Evolutionary conservation across 1,140 invertebrate species (phyloP).

Genomic region (Gonioctena quinquepunctata): DNA sequence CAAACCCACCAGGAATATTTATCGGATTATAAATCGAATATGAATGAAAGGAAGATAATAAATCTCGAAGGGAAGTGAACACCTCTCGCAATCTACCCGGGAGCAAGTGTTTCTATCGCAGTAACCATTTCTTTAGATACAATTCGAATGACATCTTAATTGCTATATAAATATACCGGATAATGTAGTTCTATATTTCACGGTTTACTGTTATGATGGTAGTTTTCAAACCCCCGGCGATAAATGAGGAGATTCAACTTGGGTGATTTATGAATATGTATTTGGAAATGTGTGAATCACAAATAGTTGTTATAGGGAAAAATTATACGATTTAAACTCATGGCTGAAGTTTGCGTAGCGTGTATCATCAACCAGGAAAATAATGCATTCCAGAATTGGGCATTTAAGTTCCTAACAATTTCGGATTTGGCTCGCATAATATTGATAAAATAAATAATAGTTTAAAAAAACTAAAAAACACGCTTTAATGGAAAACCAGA

Average conservation of each 20-base stretch:
- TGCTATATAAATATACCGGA: slow-evolving; percentile 2
- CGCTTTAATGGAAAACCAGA: no score
- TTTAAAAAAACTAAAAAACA: no score
- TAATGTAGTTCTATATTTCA: slow-evolving; percentile 9
- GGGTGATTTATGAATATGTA: no score
- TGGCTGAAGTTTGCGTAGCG: no score
- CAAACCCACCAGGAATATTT: background rate
- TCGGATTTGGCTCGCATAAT: no score
- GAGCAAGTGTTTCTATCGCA: background rate
- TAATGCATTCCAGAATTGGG: no score
- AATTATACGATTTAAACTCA: no score
- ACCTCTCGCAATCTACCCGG: background rate
- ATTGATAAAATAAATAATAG: no score
- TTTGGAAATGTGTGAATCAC: no score
- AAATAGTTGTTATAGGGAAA: no score
- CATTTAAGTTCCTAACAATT: no score
- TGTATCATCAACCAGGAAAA: no score
- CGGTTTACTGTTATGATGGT: background rate
- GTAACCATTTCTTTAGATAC: background rate
- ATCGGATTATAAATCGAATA: background rate
- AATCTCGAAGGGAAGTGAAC: background rate
- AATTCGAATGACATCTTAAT: slow-evolving; percentile 3
- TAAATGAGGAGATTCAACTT: background rate
- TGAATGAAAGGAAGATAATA: background rate
- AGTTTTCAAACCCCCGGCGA: background rate